phyloP scores from a whole-genome alignment of 2,888 invertebrate genomes.

The Cremastinae sp. region DNA sequence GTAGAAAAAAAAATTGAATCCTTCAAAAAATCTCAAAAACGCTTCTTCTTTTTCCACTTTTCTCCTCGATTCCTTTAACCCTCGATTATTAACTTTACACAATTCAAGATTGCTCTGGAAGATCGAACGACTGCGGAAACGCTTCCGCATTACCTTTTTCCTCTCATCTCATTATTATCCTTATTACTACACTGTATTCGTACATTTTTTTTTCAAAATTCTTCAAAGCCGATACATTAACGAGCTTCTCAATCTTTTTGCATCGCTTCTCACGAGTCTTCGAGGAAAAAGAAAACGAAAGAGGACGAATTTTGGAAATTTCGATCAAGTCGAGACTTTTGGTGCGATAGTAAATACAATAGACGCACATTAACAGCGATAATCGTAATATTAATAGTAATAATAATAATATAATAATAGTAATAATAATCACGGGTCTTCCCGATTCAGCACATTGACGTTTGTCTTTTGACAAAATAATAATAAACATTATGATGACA shows the following conservation, averaged over 20 bases:
- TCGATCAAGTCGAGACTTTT: constrained; percentile 15
- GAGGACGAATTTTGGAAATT: not conserved
- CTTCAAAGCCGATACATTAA: too few relatives aligned
- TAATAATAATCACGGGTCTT: too few relatives aligned
- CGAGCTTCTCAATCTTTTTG: not conserved
- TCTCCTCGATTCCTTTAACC: constrained; percentile 17
- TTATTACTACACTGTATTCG: too few relatives aligned
- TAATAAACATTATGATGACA: constrained; percentile 49
- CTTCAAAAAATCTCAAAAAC: constrained; percentile 24
- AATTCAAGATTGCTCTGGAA: constrained; percentile 12
- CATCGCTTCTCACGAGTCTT: not conserved
- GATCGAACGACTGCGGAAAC: constrained; percentile 3
- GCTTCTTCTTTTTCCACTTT: constrained; percentile 27
- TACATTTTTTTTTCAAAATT: too few relatives aligned
- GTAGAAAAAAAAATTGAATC: constrained; percentile 43
- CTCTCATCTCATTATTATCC: constrained; percentile 14
- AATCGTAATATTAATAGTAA: constrained; percentile 54
- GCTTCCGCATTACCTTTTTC: not conserved
- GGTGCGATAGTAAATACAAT: constrained; percentile 36
- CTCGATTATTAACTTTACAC: constrained; percentile 9
- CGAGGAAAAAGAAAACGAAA: not conserved
- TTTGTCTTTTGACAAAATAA: too few relatives aligned
- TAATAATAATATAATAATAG: constrained; percentile 58
- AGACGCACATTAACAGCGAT: constrained; percentile 60
- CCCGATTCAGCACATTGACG: too few relatives aligned